These are phyloP conservation scores for Eupithecia abbreviata DNA, from an alignment of 2,888 invertebrate genomes.

Conservation along the genomic window DNA sequence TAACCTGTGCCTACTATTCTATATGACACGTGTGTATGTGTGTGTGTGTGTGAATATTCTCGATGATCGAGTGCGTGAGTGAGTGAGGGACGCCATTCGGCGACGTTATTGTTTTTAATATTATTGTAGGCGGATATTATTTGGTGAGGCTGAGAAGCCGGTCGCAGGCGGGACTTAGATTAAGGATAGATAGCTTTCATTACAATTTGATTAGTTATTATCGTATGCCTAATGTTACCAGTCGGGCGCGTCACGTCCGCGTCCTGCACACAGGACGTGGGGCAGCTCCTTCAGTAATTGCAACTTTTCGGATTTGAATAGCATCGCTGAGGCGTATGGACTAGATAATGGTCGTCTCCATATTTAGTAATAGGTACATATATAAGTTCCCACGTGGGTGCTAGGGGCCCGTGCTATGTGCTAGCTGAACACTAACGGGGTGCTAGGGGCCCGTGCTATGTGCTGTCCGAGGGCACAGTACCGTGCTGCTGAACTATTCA, in stretches of 20 bases:
- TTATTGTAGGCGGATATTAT: conserved; percentile 71
- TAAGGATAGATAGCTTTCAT: conserved; percentile 49
- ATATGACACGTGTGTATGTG: not conserved
- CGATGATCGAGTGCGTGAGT: conserved; percentile 17
- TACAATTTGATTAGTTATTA: conserved; percentile 34
- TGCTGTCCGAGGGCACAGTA: no score
- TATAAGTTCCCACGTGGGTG: not conserved
- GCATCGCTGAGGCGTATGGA: conserved; percentile 22
- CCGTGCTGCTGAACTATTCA: not conserved
- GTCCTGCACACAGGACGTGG: no score
- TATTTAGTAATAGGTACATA: not conserved
- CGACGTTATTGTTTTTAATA: conserved; percentile 60
- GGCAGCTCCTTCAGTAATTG: conserved; percentile 10
- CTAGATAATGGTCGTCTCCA: not conserved
- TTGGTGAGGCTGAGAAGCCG: conserved; percentile 39
- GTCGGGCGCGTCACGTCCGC: not conserved
- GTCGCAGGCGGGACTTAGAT: conserved; percentile 41
- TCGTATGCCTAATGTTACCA: conserved; percentile 62
- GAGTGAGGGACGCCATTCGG: conserved; percentile 5
- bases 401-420: not conserved
- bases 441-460: not conserved
- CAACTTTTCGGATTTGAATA: conserved; percentile 39
- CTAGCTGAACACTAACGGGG: not conserved
- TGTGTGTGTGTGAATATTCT: conserved; percentile 14
- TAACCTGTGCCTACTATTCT: not conserved